phyloP scores from a whole-genome alignment of 2,797 vertebrate genomes.

The Halcyon chelicuti region DNA sequence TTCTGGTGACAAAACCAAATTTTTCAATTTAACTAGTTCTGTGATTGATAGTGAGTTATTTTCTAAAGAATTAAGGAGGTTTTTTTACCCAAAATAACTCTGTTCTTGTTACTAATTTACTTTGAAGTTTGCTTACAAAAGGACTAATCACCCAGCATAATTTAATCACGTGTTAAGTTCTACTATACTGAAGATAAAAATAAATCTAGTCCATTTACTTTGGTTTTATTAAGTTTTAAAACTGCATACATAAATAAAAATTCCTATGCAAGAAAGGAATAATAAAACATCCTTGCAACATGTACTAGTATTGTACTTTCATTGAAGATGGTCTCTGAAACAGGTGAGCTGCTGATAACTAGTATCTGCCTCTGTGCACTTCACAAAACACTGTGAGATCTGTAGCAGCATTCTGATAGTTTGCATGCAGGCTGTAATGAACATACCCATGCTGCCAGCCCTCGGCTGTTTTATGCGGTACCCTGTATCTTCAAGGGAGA shows the following conservation, averaged over 20 bases:
- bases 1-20: slow-evolving; percentile 71
- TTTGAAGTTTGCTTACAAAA: background rate
- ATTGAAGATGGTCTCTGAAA: background rate
- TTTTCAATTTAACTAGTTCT: slow-evolving; percentile 52
- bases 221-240: background rate
- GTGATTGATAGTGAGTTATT: background rate
- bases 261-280: background rate
- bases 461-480: background rate
- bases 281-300: background rate
- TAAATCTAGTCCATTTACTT: background rate
- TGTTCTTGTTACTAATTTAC: background rate
- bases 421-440: background rate
- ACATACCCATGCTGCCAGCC: background rate
- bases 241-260: background rate
- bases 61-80: background rate
- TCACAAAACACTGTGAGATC: background rate
- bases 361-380: fast-evolving
- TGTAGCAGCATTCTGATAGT: background rate
- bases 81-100: background rate
- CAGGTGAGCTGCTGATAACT: background rate
- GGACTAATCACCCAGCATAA: background rate
- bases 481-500: background rate
- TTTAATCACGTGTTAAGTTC: background rate
- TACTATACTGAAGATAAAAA: background rate
- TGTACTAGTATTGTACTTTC: background rate